Base-by-base conservation (phyloP, 1,140 invertebrate genomes). In the Brachionus sp. region DNA sequence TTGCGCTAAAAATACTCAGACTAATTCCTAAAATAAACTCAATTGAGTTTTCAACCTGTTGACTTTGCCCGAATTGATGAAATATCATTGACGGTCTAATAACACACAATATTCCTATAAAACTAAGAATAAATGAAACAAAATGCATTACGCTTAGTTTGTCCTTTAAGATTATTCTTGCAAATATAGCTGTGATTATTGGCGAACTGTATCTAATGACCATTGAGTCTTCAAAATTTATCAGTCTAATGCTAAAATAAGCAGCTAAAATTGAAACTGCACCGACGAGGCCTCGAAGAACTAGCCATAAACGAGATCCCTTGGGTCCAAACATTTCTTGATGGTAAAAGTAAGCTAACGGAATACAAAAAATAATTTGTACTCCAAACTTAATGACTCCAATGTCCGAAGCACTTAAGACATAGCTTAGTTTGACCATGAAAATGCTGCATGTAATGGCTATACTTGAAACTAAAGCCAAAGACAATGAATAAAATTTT, bases 361-460 rank as follows among this genome's bases (percentile, higher is more conserved):
- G 77, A 33, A 80, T 37, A 66, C 50, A 80, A 62, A 80, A 80
- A 13, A 80, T 37, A 6, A 80, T 33, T 80, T 80, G 29, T 35
- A 66, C 12, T 3, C n/a, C 46, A 62, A 80, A 80, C 57, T 80
- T 80, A 23, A 80, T 35, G 19, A 66, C 4, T 23, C 35, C 77
- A 19, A 80, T 62, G 16, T 80, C 77, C 13, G 77, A 80, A 35
- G 77, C 29, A 35, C 62, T 80, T 25, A 80, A 42, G 10, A 44
- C 50, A 62, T 80, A 62, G 25, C 50, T 44, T 23, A 80, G 19
- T 66, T 80, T 80, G 6, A 80, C 62, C n/a, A 80, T 16, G 33
- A 80, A 80, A 39, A 80, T 80, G 57, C 77, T 80, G 23, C 35
- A 57, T 10, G 77, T 80, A n/a, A 80, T 80, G 16, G 77, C 33